A percentile compares a stretch with the other conserved stretches of the same genome.
phyloP scores from a whole-genome alignment of 2,888 invertebrate genomes.

The Epinotia nisella region DNA sequence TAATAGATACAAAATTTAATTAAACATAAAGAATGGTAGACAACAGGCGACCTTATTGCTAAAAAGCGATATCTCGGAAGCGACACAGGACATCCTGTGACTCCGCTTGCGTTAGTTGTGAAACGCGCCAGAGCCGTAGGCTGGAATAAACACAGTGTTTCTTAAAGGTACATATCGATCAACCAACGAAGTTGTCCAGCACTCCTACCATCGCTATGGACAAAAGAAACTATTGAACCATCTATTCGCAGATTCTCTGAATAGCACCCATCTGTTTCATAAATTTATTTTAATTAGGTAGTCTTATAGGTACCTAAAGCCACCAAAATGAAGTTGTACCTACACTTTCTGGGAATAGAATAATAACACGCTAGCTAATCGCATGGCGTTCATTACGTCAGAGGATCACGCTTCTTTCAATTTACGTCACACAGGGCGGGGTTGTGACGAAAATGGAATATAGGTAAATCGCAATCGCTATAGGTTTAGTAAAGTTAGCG shows the following conservation, averaged over 20 bases:
- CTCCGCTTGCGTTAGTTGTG: too few relatives aligned
- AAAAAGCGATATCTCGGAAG: too few relatives aligned
- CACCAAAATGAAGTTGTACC: constrained; percentile 14
- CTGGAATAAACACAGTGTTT: background rate
- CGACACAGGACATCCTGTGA: too few relatives aligned
- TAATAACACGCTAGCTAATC: constrained; percentile 20
- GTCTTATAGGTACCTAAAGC: background rate
- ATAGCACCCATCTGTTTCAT: background rate
- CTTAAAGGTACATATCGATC: background rate
- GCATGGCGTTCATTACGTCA: constrained; percentile 49
- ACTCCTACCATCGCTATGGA: background rate
- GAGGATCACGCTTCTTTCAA: constrained; percentile 48
- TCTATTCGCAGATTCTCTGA: too few relatives aligned
- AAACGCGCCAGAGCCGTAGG: too few relatives aligned
- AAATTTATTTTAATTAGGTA: background rate
- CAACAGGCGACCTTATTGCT: too few relatives aligned
- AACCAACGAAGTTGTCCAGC: background rate
- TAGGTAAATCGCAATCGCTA: constrained; percentile 46
- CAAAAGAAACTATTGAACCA: background rate
- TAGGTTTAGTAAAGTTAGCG: constrained; percentile 36
- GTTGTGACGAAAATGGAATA: constrained; percentile 47
- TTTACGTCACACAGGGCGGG: constrained; percentile 53
- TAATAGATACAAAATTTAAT: too few relatives aligned
- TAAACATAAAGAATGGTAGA: too few relatives aligned
- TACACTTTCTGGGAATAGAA: constrained; percentile 16